phyloP scores from a whole-genome alignment of 2,797 vertebrate genomes.

The Hoplostethus atlanticus region DNA sequence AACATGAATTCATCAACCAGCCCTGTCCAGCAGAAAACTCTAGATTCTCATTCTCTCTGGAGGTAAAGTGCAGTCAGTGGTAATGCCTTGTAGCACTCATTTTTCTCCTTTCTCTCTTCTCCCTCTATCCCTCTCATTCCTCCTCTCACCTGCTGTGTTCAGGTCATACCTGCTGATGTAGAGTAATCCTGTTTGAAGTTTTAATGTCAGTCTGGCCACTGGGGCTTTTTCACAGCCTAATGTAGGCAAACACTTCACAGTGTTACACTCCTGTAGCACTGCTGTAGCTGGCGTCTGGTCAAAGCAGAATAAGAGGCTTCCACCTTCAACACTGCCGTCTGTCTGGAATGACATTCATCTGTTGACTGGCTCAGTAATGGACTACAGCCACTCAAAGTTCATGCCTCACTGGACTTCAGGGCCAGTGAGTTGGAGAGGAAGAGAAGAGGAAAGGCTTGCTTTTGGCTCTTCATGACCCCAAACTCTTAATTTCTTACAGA shows the following conservation, averaged over 20 bases:
- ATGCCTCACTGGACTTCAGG: background rate
- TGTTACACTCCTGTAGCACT: background rate
- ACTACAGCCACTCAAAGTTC: background rate
- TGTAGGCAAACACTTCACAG: background rate
- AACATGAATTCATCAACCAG: slow-evolving; percentile 14
- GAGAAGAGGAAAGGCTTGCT: background rate
- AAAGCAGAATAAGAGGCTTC: slow-evolving; percentile 12
- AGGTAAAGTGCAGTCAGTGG: slow-evolving; percentile 25
- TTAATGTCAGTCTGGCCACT: slow-evolving; percentile 17
- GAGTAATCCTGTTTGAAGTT: slow-evolving; percentile 28
- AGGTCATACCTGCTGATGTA: background rate
- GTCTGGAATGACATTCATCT: background rate
- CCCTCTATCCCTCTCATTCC: background rate
- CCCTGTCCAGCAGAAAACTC: background rate
- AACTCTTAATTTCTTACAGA: too few relatives aligned
- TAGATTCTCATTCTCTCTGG: background rate
- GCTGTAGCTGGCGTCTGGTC: slow-evolving; percentile 8
- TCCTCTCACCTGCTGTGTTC: slow-evolving; percentile 8
- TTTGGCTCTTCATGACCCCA: too few relatives aligned
- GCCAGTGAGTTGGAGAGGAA: background rate
- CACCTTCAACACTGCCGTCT: background rate
- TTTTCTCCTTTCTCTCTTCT: background rate
- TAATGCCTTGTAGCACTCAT: slow-evolving; percentile 26
- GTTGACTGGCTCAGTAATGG: background rate
- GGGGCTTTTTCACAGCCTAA: slow-evolving; percentile 8